Conservation (phyloP, 2,113 vertebrate genomes). For the Sphyrna mokarran region DNA sequence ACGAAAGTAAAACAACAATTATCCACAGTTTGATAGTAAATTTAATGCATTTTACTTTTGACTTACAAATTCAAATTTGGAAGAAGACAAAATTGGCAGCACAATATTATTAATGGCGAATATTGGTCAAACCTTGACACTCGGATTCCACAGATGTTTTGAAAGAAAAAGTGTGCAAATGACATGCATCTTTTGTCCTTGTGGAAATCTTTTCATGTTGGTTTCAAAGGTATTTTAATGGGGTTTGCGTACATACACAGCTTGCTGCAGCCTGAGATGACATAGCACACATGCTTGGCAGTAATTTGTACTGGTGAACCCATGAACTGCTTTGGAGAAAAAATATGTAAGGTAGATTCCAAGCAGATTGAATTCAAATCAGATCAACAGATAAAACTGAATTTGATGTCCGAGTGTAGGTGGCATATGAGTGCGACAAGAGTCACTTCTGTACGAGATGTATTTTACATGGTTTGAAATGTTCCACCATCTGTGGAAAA, state of each 20-base stretch:
- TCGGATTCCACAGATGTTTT: background rate
- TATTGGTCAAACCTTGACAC: background rate
- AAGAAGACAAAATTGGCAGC: constrained; percentile 1
- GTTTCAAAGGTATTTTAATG: background rate
- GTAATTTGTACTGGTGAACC: background rate
- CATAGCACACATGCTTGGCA: no score
- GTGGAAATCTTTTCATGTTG: background rate
- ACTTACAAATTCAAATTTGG: constrained; percentile 22
- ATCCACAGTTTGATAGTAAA: background rate
- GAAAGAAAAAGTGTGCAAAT: background rate
- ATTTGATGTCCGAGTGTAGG: background rate
- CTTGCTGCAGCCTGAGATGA: background rate
- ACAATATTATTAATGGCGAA: background rate
- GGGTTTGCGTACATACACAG: background rate
- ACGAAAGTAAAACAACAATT: constrained; percentile 31
- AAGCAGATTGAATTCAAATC: background rate
- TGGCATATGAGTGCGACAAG: background rate
- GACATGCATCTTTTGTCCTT: no score
- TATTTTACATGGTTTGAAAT: constrained; percentile 37
- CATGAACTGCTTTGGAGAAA: background rate
- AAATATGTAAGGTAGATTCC: background rate
- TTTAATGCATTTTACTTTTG: background rate
- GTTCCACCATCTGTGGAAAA: constrained; percentile 37
- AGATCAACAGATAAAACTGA: constrained; percentile 27
- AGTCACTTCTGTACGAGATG: constrained; percentile 1